Conservation (phyloP, 92 coral and sea anemone species). For the Anthopleura xanthogrammica region DNA sequence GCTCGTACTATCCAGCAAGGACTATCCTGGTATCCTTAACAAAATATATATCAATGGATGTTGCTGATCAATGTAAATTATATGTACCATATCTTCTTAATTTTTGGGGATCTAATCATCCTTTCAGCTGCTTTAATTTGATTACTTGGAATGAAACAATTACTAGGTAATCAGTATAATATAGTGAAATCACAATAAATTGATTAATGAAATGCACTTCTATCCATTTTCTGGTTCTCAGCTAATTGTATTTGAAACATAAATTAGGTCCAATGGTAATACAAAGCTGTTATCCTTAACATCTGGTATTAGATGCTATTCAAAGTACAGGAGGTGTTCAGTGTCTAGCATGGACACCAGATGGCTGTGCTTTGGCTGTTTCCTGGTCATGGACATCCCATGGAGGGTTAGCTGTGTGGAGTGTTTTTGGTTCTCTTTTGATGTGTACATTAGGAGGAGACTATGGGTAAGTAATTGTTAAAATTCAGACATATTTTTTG, state of each 20-base stretch:
- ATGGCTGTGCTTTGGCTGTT: conserved; percentile 97
- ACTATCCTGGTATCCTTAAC: conserved; percentile 93
- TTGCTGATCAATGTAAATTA: too few relatives aligned
- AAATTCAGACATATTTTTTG: not conserved
- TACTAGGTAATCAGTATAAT: too few relatives aligned
- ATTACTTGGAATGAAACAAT: too few relatives aligned
- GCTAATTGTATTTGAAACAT: too few relatives aligned
- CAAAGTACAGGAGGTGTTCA: conserved; percentile 93
- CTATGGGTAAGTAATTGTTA: conserved; percentile 66
- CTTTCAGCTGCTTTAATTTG: too few relatives aligned
- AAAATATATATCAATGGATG: not conserved
- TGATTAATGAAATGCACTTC: too few relatives aligned
- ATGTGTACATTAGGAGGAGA: conserved; percentile 93
- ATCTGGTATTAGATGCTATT: conserved; percentile 59
- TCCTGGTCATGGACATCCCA: conserved; percentile 96
- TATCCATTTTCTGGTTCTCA: too few relatives aligned
- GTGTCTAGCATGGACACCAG: conserved; percentile 95
- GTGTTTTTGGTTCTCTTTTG: conserved; percentile 95
- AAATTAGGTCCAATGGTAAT: not conserved
- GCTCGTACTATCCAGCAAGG: conserved; percentile 85
- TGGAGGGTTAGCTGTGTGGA: conserved; percentile 98
- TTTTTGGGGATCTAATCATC: too few relatives aligned
- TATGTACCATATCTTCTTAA: not conserved
- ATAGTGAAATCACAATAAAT: too few relatives aligned
- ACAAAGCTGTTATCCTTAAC: not conserved